Base-by-base conservation (phyloP, 1,140 invertebrate genomes). In the Sminthurinus signatus region DNA sequence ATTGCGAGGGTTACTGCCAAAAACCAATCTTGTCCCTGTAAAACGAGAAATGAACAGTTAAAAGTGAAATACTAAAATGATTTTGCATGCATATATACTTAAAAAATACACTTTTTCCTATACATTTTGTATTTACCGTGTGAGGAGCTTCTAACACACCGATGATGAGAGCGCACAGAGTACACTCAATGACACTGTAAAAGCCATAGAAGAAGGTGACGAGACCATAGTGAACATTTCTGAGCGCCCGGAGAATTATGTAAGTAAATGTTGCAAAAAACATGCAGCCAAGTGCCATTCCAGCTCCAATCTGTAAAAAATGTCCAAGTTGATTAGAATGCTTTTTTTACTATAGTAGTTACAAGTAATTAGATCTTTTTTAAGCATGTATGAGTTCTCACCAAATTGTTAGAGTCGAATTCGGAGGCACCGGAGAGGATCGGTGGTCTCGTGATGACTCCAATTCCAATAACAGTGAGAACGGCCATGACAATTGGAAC, bases 221-320 rank as follows among this genome's bases (percentile, higher is more conserved):
- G 15, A 65, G n/a, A 19, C 62, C 60, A 42, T 65, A 62, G 29
- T 64, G 56, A 19, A 69, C 67, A 48, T 51, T 32, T 44, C 60
- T 43, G 14, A 69, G 62, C 1, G 27, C 64, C 2, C 63, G 51
- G 46, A 69, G 39, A 28, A 60, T 61, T n/a, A 69, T 46, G 29
- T 64, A 61, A 17, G 62, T 59, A 29, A 64, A 64, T 10, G 62
- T 59, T 1, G 64, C 64, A 5, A 46, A 69, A 25, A 69, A 27
- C 62, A 65, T 69, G 27, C 62, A 69, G 5, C 52, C 46, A 21
- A 69, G 60, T n/a, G 67, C 67, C 28, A 65, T 27, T 17, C 52
- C 67, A 12, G 62, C 44, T 17, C 67, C 67, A 44, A 69, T 69
- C 67, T 69, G 48, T 17, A 43, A 43, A 50, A 36, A 8, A 36